These are phyloP conservation scores for Peromyscus polionotus DNA, from an alignment of 2,113 vertebrate genomes.

Conservation along the genomic window DNA sequence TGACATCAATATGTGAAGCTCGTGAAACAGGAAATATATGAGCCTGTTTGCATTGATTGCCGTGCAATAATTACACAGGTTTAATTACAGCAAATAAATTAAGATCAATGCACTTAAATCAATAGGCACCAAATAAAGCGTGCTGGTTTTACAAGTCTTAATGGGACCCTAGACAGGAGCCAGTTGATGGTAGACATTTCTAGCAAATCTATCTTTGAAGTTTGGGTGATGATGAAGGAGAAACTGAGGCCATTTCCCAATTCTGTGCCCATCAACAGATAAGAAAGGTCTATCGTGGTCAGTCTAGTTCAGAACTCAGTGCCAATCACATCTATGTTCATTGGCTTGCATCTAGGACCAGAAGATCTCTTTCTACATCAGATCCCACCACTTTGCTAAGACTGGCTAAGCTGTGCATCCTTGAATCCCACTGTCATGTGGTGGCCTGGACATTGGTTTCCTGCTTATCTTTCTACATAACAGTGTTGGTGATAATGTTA, in stretches of 20 bases:
- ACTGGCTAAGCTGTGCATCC: neutral
- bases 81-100: slow-evolving; percentile 79
- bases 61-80: slow-evolving; percentile 64
- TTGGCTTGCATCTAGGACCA: neutral
- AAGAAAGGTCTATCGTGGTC: neutral
- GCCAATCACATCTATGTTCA: neutral
- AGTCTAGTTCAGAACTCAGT: neutral
- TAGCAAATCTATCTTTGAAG: slow-evolving; percentile 11
- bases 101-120: slow-evolving; percentile 67
- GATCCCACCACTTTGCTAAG: neutral
- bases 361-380: neutral
- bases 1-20: neutral
- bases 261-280: neutral
- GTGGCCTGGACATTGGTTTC: neutral
- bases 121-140: slow-evolving; percentile 63
- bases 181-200: neutral
- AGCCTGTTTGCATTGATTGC: slow-evolving; percentile 50
- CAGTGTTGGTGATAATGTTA: neutral
- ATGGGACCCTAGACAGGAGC: slow-evolving; percentile 1
- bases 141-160: slow-evolving; percentile 54
- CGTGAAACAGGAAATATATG: neutral
- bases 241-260: neutral
- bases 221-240: neutral
- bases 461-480: neutral
- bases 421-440: neutral